Percentiles rank a stretch among this genome's conserved stretches.
Evolutionary conservation across 2,113 vertebrate genomes (phyloP).

Genomic region (Caracal caracal): DNA sequence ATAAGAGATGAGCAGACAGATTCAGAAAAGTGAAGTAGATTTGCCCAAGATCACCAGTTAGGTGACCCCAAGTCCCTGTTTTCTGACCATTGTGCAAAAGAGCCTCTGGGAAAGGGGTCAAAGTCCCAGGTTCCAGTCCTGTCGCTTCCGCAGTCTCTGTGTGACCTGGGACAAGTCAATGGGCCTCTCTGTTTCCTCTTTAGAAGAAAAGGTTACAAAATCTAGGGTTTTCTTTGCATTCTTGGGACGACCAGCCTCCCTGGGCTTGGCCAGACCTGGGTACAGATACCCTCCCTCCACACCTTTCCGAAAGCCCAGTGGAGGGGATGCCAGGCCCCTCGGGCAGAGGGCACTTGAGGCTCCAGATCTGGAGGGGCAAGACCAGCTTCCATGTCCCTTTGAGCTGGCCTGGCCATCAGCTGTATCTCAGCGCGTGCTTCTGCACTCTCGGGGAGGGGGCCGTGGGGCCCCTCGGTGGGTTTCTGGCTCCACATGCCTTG

Average conservation of each 20-base stretch:
- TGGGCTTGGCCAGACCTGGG: not conserved
- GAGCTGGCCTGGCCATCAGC: not conserved
- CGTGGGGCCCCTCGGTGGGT: not conserved
- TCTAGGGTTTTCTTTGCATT: not conserved
- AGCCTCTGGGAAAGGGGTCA: not conserved
- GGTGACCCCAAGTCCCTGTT: not conserved
- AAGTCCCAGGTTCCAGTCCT: not conserved
- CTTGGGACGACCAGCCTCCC: not conserved
- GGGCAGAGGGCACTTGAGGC: not conserved
- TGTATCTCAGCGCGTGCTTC: accelerated
- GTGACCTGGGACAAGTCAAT: not conserved
- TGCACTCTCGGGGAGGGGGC: not conserved
- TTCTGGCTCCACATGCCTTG: not conserved
- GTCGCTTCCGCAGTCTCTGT: not conserved
- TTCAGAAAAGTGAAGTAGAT: not conserved
- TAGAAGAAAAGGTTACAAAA: not conserved
- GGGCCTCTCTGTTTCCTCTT: slow-evolving; percentile 12
- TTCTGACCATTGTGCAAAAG: not conserved
- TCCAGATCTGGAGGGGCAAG: not conserved
- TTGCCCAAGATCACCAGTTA: not conserved
- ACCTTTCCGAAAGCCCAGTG: not conserved
- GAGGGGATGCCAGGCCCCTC: accelerated
- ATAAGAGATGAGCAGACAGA: not conserved
- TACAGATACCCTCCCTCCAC: not conserved
- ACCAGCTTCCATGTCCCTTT: not conserved